Base-by-base conservation (phyloP, 2,888 invertebrate genomes). In the Apocheima hispidaria region DNA sequence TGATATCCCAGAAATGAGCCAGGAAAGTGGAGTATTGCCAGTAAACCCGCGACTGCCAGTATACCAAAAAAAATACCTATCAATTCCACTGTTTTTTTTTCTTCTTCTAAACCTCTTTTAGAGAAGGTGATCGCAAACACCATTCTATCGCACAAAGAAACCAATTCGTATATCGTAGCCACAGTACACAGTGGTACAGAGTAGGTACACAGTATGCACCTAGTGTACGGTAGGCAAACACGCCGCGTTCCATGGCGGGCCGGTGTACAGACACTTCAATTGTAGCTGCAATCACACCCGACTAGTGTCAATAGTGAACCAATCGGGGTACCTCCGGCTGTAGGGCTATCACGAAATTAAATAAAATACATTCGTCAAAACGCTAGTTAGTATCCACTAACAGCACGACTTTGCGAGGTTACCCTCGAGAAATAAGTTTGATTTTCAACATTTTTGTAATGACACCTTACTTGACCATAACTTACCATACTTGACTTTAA, bases 221-320 rank as follows among this genome's bases (percentile, higher is more conserved):
- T n/a, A n/a, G n/a, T n/a, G n/a, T n/a, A n/a, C 41, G 6, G 41
- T 30, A 28, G 21, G 55, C 5, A 49, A 49, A 28, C 18, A 48
- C 18, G 44, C 5, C 26, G 23, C 26, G 23, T 43, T 5, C 16
- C 18, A 21, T 33, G n/a, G n/a, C 21, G 26, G 26, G 23, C 23
- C 23, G 28, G 10, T 9, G 44, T 43, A 64, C 63, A 46, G 73
- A 76, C 76, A 76, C 79, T 81, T 75, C 78, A 72, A 77, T 75
- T 71, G 72, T 77, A 73, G 75, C 76, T 78, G 80, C 81, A 80
- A 83, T 83, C 81, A 78, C 78, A 72, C 69, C 72, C 76, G 72
- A 69, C 77, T 71, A 73, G 75, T 79, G 85, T 79, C 83, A 85
- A 87, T 80, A 87, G 81, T 79, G 78, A 84, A 85, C 83, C 85